phyloP scores from a whole-genome alignment of 2,888 invertebrate species.

The Oscheius sp. region DNA sequence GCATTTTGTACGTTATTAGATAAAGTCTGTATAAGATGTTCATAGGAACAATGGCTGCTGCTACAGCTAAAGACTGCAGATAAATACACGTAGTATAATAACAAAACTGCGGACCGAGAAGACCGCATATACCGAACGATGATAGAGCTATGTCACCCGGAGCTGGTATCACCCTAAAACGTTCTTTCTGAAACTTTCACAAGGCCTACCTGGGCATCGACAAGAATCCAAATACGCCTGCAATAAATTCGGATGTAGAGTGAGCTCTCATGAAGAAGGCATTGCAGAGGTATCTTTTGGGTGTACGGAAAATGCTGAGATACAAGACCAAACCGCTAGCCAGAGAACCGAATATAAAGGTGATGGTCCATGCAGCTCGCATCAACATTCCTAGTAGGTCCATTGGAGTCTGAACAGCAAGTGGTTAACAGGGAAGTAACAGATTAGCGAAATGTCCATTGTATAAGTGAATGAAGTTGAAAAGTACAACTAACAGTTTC shows the following conservation, averaged over 20 bases:
- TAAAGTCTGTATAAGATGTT: slow-evolving; percentile 19
- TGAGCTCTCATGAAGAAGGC: slow-evolving; percentile 31
- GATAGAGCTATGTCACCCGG: slow-evolving; percentile 11
- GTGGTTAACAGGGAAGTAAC: background rate
- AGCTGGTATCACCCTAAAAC: slow-evolving; percentile 8
- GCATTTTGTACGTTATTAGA: slow-evolving; percentile 2
- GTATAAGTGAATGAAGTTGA: background rate
- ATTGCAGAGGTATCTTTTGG: slow-evolving; percentile 21
- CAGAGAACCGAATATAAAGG: slow-evolving; percentile 5
- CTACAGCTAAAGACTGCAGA: slow-evolving; percentile 6
- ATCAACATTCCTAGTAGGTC: slow-evolving; percentile 7
- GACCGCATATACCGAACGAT: slow-evolving; percentile 7
- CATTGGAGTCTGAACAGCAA: slow-evolving; percentile 3
- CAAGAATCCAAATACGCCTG: slow-evolving; percentile 24
- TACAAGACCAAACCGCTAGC: slow-evolving; percentile 24
- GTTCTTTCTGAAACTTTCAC: background rate
- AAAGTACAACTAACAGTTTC: no score
- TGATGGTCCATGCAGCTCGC: slow-evolving; percentile 10
- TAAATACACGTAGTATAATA: slow-evolving; percentile 12
- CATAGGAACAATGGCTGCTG: slow-evolving; percentile 24
- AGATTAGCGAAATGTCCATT: background rate
- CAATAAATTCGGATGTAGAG: slow-evolving; percentile 18
- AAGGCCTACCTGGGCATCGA: slow-evolving; percentile 19
- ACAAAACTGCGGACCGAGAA: slow-evolving; percentile 17
- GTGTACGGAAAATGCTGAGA: slow-evolving; percentile 29